Percentiles rank a stretch among this genome's conserved stretches.
These are phyloP conservation scores for Microplitis demolitor DNA, from an alignment of 1,140 invertebrate species.

Conservation along the genomic window DNA sequence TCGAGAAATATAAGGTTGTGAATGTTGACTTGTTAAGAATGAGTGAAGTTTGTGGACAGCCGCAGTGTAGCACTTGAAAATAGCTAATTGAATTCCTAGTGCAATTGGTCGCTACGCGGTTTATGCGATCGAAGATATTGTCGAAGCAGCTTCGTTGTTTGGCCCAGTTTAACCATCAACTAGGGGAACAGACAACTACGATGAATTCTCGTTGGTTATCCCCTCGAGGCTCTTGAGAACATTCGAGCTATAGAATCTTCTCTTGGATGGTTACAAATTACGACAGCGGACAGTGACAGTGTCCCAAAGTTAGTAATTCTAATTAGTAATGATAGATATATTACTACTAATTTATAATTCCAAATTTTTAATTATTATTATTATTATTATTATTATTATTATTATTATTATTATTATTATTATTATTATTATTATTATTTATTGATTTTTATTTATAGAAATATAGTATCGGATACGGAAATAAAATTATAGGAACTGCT, in stretches of 20 bases:
- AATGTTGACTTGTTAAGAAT: neutral
- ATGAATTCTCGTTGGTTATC: neutral
- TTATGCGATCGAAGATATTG: constrained; percentile 11
- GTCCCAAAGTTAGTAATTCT: too few relatives aligned
- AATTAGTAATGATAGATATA: too few relatives aligned
- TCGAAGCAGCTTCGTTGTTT: constrained; percentile 11
- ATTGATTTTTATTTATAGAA: too few relatives aligned
- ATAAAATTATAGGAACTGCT: too few relatives aligned
- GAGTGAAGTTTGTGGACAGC: neutral
- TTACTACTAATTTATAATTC: too few relatives aligned
- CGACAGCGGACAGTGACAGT: too few relatives aligned
- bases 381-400: too few relatives aligned
- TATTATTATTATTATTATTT: too few relatives aligned
- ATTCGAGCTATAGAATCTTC: neutral
- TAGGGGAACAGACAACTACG: neutral
- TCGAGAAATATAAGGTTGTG: neutral
- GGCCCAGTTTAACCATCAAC: constrained; percentile 10
- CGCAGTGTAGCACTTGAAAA: constrained; percentile 4
- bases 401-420: too few relatives aligned
- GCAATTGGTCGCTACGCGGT: constrained; percentile 18
- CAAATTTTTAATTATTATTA: too few relatives aligned
- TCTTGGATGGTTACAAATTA: too few relatives aligned
- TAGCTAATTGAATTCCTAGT: constrained; percentile 22
- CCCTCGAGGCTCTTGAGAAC: neutral
- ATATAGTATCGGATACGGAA: too few relatives aligned